Evolutionary conservation across 2,888 invertebrate species (phyloP), one percentile per base, ranked within the genome.

Genomic region (Gandaritis pyraliata): DNA sequence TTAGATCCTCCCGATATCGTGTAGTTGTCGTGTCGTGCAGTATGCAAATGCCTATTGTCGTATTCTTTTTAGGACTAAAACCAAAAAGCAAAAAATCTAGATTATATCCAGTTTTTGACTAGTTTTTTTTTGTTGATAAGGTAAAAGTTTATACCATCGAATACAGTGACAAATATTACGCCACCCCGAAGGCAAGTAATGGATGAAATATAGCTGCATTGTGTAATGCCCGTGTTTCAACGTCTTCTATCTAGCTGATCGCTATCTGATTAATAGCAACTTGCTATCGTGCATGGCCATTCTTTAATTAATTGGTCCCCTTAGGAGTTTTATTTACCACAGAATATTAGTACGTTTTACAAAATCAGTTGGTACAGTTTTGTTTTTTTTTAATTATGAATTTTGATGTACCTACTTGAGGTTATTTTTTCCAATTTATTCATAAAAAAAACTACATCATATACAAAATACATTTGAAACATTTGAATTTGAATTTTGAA

Each of bases 271-370:
- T 85, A 87, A 87, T 87, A 83, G 82, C 79, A 71, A 72, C 76
- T 68, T 68, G 73, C 72, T 79, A 86, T 86, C 86, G 71, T 75
- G 85, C n/a, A 85, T 86, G 75, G 80, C 75, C 72, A 80, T 78
- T 74, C 77, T 72, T 80, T 88, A 88, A 88, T 88, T 88, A 88
- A 88, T 88, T 86, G 83, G 78, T 50, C 76, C 71, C 75, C 30
- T 52, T 41, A 52, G 52, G 52, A 23, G 74, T 76, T 73, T 30
- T 30, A 47, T n/a, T n/a, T n/a, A n/a, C n/a, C n/a, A n/a, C n/a
- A n/a, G n/a, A n/a, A n/a, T n/a, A n/a, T n/a, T n/a, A n/a, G n/a
- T n/a, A 45, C 6, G n/a, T 39, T 39, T 39, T 12, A 11, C 38
- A 13, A 13, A n/a, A 13, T 13, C 39, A 8, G 23, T 23, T 12